These are phyloP conservation scores for Drosophila colorata DNA, from an alignment of 2,888 invertebrate genomes.

Conservation along the genomic window DNA sequence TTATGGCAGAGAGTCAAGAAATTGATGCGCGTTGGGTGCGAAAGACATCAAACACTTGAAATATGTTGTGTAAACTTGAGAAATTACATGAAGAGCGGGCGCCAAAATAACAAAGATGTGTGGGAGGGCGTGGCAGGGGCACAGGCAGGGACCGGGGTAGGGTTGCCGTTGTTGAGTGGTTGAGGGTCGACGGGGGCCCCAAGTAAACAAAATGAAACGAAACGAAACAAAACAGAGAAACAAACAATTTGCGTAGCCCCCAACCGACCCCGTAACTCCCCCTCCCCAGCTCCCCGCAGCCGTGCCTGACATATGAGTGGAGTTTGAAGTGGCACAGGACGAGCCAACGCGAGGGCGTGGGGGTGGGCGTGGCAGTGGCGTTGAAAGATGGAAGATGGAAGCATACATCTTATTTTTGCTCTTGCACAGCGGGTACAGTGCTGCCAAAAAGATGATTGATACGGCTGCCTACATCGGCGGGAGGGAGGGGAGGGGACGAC, in stretches of 20 bases:
- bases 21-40: constrained; percentile 76
- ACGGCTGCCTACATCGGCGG: constrained; percentile 26
- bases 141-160: neutral
- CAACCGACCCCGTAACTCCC: too few species aligned
- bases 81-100: constrained; percentile 69
- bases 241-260: constrained; percentile 70
- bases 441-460: constrained; percentile 75
- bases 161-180: constrained; percentile 16
- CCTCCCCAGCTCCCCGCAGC: neutral
- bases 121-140: neutral
- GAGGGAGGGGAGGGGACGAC: neutral
- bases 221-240: constrained; percentile 45
- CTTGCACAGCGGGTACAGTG: constrained; percentile 49
- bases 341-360: neutral
- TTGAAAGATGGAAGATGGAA: constrained; percentile 1
- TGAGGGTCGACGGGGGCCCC: constrained; percentile 7
- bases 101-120: constrained; percentile 43
- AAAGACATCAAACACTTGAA: constrained; percentile 78
- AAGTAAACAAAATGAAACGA: constrained; percentile 55
- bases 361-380: constrained; percentile 1
- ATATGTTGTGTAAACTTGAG: constrained; percentile 79
- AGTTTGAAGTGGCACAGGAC: constrained; percentile 15
- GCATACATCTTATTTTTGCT: constrained; percentile 55
- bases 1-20: constrained; percentile 47
- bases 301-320: constrained; percentile 55